Evolutionary conservation across 2,797 vertebrate genomes (phyloP).

Genomic region (Clarias pachynema): DNA sequence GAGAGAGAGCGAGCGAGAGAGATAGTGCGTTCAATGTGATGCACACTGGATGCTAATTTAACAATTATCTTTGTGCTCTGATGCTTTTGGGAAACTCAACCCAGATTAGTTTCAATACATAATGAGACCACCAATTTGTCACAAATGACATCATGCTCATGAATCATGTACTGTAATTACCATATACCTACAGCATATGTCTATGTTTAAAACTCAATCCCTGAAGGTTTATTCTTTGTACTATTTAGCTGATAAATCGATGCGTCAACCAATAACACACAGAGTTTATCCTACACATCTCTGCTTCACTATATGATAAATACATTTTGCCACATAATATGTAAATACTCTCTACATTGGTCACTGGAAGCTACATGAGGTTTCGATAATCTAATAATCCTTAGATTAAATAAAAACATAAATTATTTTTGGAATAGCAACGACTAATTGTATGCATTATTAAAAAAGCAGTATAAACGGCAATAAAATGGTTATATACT

Average conservation of each 20-base stretch:
- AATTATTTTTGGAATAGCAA: not conserved
- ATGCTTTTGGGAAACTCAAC: not conserved
- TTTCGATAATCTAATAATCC: not conserved
- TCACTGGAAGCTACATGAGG: not conserved
- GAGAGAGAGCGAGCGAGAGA: no score
- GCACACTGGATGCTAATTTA: conserved; percentile 3
- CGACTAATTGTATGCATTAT: conserved; percentile 7
- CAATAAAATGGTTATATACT: not conserved
- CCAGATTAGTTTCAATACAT: not conserved
- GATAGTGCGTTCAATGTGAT: not conserved
- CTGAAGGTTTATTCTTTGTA: not conserved
- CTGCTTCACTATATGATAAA: not conserved
- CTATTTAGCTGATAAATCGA: not conserved
- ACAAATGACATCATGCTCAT: not conserved
- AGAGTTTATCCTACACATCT: not conserved
- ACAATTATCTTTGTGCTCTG: not conserved
- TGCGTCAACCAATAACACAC: not conserved
- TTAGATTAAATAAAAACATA: not conserved
- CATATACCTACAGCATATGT: not conserved
- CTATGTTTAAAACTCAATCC: not conserved
- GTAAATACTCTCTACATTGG: not conserved
- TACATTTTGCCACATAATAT: not conserved
- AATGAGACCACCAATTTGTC: not conserved
- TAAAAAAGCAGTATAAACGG: conserved; percentile 9
- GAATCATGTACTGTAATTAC: not conserved